Base-by-base conservation (phyloP, 2,113 vertebrate genomes). In the Cyprinodon variegatus region DNA sequence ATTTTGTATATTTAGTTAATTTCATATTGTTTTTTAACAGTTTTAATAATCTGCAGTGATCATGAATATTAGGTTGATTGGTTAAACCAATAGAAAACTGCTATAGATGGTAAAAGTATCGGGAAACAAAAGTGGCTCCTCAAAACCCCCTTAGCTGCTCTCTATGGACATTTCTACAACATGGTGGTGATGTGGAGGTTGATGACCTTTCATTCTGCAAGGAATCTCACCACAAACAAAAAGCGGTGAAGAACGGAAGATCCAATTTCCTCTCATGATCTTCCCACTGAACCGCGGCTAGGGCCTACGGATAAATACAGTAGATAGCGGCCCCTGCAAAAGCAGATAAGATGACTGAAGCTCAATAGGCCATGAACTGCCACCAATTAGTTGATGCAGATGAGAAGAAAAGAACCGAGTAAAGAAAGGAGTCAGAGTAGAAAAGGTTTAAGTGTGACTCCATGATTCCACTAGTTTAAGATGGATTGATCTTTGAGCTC, bases 341-440 rank as follows among this genome's bases (percentile, higher is more conserved):
- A 72, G 59, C 50, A 41, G 72, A 65, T 48, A 72, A 72, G 77
- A 40, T 12, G 70, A 78, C 71, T 7, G 48, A 53, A 68, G 48
- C 72, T 53, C 73, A 74, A 22, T 36, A 60, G 68, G 45, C 50
- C 59, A 7, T 11, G 70, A 76, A 86, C 74, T 87, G 46, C 15
- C 8, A 65, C 83, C 89, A 92, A 90, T 92, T 92, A 92, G 68
- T 45, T 70, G 85, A 86, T 84, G 79, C 65, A 77, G 72, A 86
- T 76, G 15, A 53, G 41, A 50, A 66, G 70, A 70, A 72, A 68
- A 69, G 5, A 39, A 64, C 40, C 3, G 13, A 40, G 77, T 10
- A 46, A 61, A 76, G 66, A 63, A 84, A 45, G 64, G 75, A 50
- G 74, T 76, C 72, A 78, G 43, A 10, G 4, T 40, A 41, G 53